Evolutionary conservation across 1,140 invertebrate genomes (phyloP).

Genomic region (Neotoxoptera formosana): DNA sequence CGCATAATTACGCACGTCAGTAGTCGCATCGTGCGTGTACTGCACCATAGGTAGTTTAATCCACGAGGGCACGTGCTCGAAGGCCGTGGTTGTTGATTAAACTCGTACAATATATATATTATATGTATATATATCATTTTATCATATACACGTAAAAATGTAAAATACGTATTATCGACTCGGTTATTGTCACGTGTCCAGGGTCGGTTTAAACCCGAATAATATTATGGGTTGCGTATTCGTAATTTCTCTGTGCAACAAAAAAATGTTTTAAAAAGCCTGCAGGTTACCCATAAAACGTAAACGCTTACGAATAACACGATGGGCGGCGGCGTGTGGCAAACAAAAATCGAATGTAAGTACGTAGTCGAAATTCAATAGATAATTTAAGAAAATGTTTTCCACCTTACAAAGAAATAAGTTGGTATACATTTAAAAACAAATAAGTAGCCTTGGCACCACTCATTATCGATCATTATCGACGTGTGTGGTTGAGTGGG

Average conservation of each 20-base stretch:
- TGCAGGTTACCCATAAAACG: neutral
- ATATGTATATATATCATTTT: too few species aligned
- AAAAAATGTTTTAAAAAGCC: neutral
- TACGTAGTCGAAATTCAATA: neutral
- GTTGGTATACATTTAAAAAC: neutral
- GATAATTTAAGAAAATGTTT: neutral
- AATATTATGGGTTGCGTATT: neutral
- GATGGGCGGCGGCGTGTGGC: too few species aligned
- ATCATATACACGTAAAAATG: neutral
- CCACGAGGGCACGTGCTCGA: neutral
- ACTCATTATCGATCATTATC: neutral
- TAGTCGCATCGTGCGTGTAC: neutral
- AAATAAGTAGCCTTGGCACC: neutral
- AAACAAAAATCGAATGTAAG: neutral
- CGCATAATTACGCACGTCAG: neutral
- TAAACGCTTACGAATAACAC: neutral
- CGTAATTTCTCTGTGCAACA: neutral
- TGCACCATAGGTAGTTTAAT: neutral
- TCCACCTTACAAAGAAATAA: neutral
- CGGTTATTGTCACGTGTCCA: neutral
- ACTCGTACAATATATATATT: neutral
- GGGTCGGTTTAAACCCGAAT: neutral
- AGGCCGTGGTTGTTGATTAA: neutral
- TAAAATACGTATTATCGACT: neutral
- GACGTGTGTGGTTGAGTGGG: neutral